A percentile compares a stretch with the other conserved stretches of the same genome.
phyloP scores from a whole-genome alignment of 2,888 invertebrate species.

The Hedychridium roseum region DNA sequence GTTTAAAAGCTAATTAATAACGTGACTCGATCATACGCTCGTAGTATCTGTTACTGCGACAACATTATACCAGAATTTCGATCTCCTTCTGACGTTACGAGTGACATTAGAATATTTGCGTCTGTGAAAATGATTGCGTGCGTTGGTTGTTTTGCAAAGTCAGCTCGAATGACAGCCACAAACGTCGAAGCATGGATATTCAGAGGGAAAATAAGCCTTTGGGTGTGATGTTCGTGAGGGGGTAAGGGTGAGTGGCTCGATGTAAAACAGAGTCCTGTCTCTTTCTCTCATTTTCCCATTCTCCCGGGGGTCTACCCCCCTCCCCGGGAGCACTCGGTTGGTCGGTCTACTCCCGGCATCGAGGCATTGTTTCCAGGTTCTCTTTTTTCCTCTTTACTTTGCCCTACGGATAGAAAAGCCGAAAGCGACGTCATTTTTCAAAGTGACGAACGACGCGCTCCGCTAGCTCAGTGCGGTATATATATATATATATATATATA shows the following conservation, averaged over 20 bases:
- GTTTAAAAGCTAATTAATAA: too few relatives aligned
- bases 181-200: constrained; percentile 8
- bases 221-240: too few relatives aligned
- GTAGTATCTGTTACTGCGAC: too few relatives aligned
- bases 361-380: constrained; percentile 33
- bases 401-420: constrained; percentile 22
- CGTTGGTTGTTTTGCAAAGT: constrained; percentile 15
- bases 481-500: not conserved
- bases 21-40: too few relatives aligned
- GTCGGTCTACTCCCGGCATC: constrained; percentile 20
- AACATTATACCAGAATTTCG: too few relatives aligned
- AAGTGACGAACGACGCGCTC: constrained; percentile 40
- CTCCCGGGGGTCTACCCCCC: constrained; percentile 1
- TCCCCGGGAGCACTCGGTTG: constrained; percentile 3
- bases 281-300: constrained; percentile 10
- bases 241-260: constrained; percentile 36
- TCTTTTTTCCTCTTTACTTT: constrained; percentile 7
- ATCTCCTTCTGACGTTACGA: not conserved
- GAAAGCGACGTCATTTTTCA: constrained; percentile 49
- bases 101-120: not conserved
- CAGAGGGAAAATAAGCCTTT: too few relatives aligned
- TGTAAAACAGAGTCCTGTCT: constrained; percentile 28
- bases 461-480: constrained; percentile 1
- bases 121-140: too few relatives aligned
- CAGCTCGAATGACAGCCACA: constrained; percentile 22